Conservation (phyloP, 2,888 invertebrate species). For the Epicampocera succincta region DNA sequence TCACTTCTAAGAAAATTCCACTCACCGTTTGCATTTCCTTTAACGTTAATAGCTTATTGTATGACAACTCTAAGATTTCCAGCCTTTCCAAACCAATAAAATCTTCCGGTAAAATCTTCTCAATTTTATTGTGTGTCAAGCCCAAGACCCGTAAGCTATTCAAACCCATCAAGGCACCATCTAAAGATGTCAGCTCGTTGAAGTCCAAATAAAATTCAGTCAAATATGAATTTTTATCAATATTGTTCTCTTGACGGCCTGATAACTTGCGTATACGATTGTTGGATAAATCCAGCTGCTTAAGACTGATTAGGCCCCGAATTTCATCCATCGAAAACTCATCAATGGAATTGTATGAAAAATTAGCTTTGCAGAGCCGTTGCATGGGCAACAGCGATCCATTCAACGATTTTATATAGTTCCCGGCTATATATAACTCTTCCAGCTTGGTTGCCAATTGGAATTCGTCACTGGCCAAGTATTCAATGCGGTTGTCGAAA, state of each 20-base stretch:
- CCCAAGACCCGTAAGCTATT: constrained; percentile 88
- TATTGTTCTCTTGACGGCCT: constrained; percentile 88
- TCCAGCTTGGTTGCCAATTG: constrained; percentile 87
- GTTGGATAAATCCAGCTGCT: constrained; percentile 88
- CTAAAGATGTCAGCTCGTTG: constrained; percentile 87
- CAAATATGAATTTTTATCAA: constrained; percentile 89
- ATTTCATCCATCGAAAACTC: constrained; percentile 92
- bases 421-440: constrained; percentile 88
- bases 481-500: constrained; percentile 88
- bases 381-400: constrained; percentile 87
- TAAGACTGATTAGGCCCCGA: constrained; percentile 87
- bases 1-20: neutral
- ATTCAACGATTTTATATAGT: constrained; percentile 87
- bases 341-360: constrained; percentile 88
- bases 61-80: constrained; percentile 88
- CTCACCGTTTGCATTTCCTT: constrained; percentile 92
- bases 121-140: constrained; percentile 88
- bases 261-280: constrained; percentile 87
- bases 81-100: constrained; percentile 89
- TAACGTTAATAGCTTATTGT: constrained; percentile 88
- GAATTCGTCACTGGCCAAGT: constrained; percentile 90
- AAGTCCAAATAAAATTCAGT: constrained; percentile 88
- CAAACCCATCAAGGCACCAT: constrained; percentile 89
- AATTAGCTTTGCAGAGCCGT: constrained; percentile 86
- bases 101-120: constrained; percentile 89